phyloP scores from a whole-genome alignment of 2,888 invertebrate genomes.

The Pelosia muscerda region DNA sequence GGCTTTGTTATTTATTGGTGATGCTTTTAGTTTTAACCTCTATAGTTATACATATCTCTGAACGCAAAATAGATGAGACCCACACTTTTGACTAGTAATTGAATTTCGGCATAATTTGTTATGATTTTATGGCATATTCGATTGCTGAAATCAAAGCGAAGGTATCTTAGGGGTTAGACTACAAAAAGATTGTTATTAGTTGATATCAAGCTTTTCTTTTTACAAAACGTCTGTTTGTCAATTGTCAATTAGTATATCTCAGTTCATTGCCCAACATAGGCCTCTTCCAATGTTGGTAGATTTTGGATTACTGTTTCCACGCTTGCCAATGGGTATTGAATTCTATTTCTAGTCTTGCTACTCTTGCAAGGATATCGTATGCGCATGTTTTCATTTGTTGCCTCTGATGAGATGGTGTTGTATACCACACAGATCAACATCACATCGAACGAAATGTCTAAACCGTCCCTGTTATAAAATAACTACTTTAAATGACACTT shows the following conservation, averaged over 20 bases:
- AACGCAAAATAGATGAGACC: not conserved
- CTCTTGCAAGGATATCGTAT: too few relatives aligned
- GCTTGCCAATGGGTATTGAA: too few relatives aligned
- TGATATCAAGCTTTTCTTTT: not conserved
- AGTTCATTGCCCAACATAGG: too few relatives aligned
- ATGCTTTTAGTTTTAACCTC: slow-evolving; percentile 5
- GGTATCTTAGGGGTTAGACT: not conserved
- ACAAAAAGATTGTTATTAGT: not conserved
- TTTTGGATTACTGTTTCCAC: too few relatives aligned
- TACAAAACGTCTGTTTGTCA: too few relatives aligned
- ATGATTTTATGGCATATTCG: not conserved
- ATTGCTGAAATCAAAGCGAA: not conserved
- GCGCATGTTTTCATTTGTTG: too few relatives aligned
- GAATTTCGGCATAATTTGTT: not conserved
- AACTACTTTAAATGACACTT: not conserved
- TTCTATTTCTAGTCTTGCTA: too few relatives aligned
- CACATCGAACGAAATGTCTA: not conserved
- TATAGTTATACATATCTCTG: slow-evolving; percentile 2
- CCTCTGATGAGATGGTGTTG: too few relatives aligned
- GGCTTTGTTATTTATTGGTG: slow-evolving; percentile 48
- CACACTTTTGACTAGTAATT: not conserved
- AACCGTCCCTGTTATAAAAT: not conserved
- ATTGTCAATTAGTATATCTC: too few relatives aligned
- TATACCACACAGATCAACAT: too few relatives aligned
- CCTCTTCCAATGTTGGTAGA: too few relatives aligned